These are phyloP conservation scores for Amiota mariae DNA, from an alignment of 2,888 invertebrate species.

Conservation along the genomic window DNA sequence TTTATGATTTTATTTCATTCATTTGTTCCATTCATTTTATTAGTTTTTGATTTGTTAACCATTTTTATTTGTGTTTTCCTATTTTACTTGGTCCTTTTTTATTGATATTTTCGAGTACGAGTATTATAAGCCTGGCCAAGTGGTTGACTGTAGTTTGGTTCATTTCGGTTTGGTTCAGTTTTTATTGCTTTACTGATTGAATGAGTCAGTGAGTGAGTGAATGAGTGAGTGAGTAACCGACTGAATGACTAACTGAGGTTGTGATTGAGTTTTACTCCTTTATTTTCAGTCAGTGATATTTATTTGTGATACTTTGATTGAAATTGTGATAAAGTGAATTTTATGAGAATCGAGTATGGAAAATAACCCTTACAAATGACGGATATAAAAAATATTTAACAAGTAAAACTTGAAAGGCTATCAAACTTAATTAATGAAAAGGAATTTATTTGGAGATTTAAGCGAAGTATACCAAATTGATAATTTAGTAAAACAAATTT, in stretches of 20 bases:
- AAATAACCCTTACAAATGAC: too few species aligned
- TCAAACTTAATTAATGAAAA: too few species aligned
- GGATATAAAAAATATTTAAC: too few species aligned
- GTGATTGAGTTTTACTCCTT: neutral
- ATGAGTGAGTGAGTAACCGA: neutral
- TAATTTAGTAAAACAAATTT: too few species aligned
- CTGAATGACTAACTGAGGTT: neutral
- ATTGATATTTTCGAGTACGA: neutral
- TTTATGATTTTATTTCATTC: constrained; percentile 15
- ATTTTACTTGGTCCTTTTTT: neutral
- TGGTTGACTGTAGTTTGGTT: neutral
- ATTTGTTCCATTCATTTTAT: neutral
- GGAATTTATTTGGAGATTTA: too few species aligned
- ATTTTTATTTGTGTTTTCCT: constrained; percentile 1
- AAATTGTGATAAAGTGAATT: too few species aligned
- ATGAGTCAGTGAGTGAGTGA: neutral
- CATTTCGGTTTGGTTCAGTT: neutral
- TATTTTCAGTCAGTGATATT: neutral
- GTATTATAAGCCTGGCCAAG: neutral
- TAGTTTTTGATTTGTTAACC: neutral
- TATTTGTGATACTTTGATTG: neutral
- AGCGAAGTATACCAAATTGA: too few species aligned
- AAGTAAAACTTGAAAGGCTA: too few species aligned
- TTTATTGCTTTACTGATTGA: neutral
- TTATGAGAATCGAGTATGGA: too few species aligned